phyloP scores from a whole-genome alignment of 53 echinoderm and acorn worm species.

The Zoroaster sp. region DNA sequence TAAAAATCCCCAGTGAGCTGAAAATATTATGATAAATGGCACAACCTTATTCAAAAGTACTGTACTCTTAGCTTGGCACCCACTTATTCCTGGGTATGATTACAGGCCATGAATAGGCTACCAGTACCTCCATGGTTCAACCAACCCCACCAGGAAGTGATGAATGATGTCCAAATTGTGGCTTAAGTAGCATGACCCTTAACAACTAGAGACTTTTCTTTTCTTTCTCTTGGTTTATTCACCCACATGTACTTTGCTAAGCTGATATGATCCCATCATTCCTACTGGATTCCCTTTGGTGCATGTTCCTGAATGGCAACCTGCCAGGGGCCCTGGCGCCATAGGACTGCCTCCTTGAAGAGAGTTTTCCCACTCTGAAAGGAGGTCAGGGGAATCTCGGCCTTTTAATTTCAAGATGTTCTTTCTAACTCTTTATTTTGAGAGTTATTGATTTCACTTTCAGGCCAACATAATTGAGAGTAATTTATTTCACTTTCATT shows the following conservation, averaged over 20 bases:
- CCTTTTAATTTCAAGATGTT: background rate
- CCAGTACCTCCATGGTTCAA: background rate
- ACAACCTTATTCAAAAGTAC: background rate
- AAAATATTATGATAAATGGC: background rate
- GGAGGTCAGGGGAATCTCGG: background rate
- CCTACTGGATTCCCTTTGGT: no score
- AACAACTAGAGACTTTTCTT: background rate
- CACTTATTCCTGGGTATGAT: no score
- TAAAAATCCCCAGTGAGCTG: background rate
- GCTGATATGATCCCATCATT: background rate
- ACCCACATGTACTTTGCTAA: background rate
- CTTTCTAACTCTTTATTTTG: background rate
- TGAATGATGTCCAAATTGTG: background rate
- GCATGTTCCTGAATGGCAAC: background rate
- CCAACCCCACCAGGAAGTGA: background rate
- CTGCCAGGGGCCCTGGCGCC: background rate
- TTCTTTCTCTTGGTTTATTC: background rate
- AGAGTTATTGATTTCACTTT: background rate
- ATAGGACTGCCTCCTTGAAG: background rate
- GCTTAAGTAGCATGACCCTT: background rate
- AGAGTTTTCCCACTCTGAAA: background rate
- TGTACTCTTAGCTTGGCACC: no score
- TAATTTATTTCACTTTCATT: no score
- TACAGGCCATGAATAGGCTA: background rate
- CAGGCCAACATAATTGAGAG: no score